Conservation (phyloP, 1,140 invertebrate genomes). For the Ceratina japonica region DNA sequence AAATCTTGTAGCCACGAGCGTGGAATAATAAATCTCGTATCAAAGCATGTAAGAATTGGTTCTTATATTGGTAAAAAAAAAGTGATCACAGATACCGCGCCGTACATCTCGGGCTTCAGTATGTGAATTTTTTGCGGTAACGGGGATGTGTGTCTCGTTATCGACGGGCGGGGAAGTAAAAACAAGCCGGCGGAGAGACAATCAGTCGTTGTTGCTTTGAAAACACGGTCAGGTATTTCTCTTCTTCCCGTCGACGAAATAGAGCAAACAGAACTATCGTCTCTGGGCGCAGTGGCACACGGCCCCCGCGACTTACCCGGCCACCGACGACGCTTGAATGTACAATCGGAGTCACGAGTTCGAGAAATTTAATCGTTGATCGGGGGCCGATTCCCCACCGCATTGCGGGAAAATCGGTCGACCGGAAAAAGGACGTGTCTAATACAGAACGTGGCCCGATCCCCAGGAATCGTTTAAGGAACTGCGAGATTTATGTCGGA, state of each 20-base stretch:
- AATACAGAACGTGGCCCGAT: background rate
- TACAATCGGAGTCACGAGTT: conserved; percentile 36
- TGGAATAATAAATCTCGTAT: no score
- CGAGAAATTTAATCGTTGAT: conserved; percentile 40
- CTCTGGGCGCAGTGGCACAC: background rate
- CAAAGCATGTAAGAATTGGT: no score
- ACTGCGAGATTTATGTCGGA: no score
- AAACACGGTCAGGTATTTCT: conserved; percentile 38
- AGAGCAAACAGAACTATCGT: conserved; percentile 15
- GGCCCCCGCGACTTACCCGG: background rate
- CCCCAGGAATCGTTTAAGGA: no score
- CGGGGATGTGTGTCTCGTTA: conserved; percentile 4
- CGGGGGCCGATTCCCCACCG: background rate
- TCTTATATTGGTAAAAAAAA: no score
- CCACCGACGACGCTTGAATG: conserved; percentile 26
- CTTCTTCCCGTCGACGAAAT: background rate
- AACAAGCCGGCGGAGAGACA: conserved; percentile 15
- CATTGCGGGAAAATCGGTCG: conserved; percentile 38
- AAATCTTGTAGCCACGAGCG: no score
- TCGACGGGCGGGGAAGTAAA: conserved; percentile 35
- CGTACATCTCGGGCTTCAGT: no score
- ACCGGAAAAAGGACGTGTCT: background rate
- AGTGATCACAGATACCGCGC: no score
- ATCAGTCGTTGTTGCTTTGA: conserved; percentile 25
- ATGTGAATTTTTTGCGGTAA: background rate